Evolutionary conservation across 2,888 invertebrate species (phyloP).

Genomic region (Drosophila atripex): DNA sequence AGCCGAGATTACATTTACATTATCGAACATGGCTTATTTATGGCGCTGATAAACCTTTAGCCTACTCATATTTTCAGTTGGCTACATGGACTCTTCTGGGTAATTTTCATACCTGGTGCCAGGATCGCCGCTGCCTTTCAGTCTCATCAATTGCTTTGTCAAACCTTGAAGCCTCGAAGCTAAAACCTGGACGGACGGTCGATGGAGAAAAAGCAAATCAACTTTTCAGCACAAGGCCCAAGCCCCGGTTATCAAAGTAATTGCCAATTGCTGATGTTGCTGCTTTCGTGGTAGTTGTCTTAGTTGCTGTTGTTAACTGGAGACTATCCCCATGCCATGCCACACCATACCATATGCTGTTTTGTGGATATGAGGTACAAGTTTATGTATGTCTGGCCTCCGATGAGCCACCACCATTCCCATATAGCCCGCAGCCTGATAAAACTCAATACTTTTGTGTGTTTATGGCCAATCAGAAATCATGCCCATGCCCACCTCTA

Average conservation of each 20-base stretch:
- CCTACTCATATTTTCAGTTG: constrained; percentile 44
- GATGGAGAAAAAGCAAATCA: constrained; percentile 59
- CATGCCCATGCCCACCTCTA: constrained; percentile 74
- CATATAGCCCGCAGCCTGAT: constrained; percentile 79
- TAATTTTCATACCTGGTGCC: constrained; percentile 26
- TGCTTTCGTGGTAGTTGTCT: constrained; percentile 8
- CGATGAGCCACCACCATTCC: constrained; percentile 31
- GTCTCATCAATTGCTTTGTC: constrained; percentile 76
- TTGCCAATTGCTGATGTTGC: constrained; percentile 53
- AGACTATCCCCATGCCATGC: constrained; percentile 4
- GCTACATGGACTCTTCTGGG: constrained; percentile 4
- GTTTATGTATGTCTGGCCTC: constrained; percentile 34
- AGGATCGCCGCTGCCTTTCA: constrained; percentile 15
- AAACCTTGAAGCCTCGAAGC: constrained; percentile 55
- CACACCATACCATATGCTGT: constrained; percentile 6
- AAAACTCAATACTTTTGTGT: constrained; percentile 79
- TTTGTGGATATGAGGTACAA: constrained; percentile 33
- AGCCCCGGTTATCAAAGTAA: constrained; percentile 75
- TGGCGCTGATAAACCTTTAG: constrained; percentile 43
- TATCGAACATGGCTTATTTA: constrained; percentile 30
- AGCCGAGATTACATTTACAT: constrained; percentile 42
- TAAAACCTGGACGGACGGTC: constrained; percentile 3
- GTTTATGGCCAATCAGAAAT: constrained; percentile 79
- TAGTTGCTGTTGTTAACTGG: constrained; percentile 6
- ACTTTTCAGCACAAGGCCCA: constrained; percentile 65